Evolutionary conservation across 92 coral and sea anemone genomes (phyloP).

Genomic region (Paramuricea clavata): DNA sequence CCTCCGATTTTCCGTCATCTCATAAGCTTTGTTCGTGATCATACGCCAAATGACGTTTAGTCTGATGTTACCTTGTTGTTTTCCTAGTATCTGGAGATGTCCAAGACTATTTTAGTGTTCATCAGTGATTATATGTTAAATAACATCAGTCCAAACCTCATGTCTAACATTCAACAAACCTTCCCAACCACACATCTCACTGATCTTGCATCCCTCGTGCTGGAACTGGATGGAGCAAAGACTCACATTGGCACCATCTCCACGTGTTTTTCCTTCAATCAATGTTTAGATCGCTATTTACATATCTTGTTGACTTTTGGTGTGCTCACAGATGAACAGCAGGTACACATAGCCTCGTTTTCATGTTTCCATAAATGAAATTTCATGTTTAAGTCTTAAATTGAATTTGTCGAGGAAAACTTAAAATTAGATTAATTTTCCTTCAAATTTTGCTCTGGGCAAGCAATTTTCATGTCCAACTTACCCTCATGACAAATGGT

Average conservation of each 20-base stretch:
- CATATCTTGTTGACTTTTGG: conserved; percentile 83
- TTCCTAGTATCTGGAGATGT: conserved; percentile 83
- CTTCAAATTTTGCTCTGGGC: no score
- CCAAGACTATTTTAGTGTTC: conserved; percentile 87
- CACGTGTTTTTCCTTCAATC: conserved; percentile 75
- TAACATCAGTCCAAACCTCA: conserved; percentile 72
- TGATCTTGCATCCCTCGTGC: conserved; percentile 77
- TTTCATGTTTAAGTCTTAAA: no score
- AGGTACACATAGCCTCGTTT: no score
- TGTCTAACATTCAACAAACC: conserved; percentile 71
- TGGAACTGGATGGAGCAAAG: conserved; percentile 79
- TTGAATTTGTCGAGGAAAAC: no score
- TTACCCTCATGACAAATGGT: no score
- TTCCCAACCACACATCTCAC: conserved; percentile 77
- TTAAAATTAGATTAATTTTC: no score
- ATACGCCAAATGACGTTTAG: not conserved
- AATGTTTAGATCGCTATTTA: conserved; percentile 78
- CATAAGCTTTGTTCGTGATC: no score
- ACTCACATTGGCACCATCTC: conserved; percentile 47
- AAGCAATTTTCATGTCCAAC: no score
- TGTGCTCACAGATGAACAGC: conserved; percentile 67
- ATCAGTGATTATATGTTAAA: conserved; percentile 80
- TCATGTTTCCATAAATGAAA: no score
- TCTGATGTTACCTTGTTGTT: not conserved
- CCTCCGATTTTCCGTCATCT: no score